phyloP scores from a whole-genome alignment of 2,113 vertebrate genomes.

The Crypturellus undulatus region DNA sequence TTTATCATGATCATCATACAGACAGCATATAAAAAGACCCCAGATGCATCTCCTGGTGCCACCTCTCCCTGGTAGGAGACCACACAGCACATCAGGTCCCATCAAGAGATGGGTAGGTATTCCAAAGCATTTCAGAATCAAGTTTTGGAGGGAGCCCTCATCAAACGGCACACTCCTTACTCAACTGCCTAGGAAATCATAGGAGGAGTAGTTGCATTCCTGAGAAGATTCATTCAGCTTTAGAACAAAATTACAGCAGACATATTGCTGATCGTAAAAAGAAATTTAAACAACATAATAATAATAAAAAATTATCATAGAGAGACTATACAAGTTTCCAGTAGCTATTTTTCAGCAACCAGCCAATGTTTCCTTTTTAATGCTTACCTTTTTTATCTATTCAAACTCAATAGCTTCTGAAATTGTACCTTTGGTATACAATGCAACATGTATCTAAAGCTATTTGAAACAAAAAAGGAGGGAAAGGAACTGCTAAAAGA shows the following conservation, averaged over 20 bases:
- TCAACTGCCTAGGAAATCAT: background rate
- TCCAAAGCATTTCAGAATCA: background rate
- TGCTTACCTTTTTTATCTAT: background rate
- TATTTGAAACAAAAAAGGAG: background rate
- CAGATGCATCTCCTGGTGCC: fast-evolving
- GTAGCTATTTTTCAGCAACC: background rate
- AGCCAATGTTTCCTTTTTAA: background rate
- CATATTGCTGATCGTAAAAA: background rate
- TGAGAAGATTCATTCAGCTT: background rate
- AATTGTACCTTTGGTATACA: constrained; percentile 1
- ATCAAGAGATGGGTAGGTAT: background rate
- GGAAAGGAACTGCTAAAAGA: background rate
- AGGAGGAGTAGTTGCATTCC: background rate
- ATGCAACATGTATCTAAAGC: background rate
- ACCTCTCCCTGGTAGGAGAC: background rate
- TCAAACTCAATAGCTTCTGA: constrained; percentile 11
- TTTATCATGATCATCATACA: background rate
- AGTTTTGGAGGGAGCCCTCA: background rate
- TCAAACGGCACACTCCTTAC: background rate
- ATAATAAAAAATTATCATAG: background rate
- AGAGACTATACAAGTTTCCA: background rate
- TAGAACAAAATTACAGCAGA: background rate
- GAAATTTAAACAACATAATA: background rate
- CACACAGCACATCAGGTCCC: background rate
- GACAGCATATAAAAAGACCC: background rate